Evolutionary conservation across 2,113 vertebrate genomes (phyloP).

Genomic region (Sylvicapra grimmia): DNA sequence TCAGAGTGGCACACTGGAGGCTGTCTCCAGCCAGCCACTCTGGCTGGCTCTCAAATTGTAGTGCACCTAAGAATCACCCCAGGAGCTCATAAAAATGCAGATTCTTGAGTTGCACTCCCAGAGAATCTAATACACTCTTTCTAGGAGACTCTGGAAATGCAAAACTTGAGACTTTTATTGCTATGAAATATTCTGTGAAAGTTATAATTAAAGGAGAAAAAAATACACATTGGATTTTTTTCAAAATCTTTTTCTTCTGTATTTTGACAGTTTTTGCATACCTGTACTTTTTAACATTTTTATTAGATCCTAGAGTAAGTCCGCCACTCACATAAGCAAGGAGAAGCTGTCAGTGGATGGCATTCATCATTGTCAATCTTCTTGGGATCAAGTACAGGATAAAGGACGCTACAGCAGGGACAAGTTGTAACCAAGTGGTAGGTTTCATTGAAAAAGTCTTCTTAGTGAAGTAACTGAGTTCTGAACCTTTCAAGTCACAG

Average conservation of each 20-base stretch:
- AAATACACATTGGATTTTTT: not conserved
- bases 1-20: not conserved
- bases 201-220: not conserved
- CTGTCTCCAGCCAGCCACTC: not conserved
- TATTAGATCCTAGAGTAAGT: not conserved
- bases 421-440: not conserved
- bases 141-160: not conserved
- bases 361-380: not conserved
- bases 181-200: constrained; percentile 27
- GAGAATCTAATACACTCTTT: not conserved
- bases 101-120: not conserved
- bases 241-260: not conserved
- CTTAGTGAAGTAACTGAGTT: not conserved
- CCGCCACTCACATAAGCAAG: not conserved
- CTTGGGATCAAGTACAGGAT: not conserved
- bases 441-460: not conserved
- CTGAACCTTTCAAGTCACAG: not conserved
- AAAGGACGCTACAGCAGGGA: not conserved
- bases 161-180: constrained; percentile 13
- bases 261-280: not conserved
- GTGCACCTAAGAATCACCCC: not conserved
- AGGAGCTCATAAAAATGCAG: not conserved
- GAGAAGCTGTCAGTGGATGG: not conserved
- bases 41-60: not conserved
- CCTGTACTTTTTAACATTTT: not conserved